phyloP scores from a whole-genome alignment of 2,888 invertebrate species.

The Bombylius discolor region DNA sequence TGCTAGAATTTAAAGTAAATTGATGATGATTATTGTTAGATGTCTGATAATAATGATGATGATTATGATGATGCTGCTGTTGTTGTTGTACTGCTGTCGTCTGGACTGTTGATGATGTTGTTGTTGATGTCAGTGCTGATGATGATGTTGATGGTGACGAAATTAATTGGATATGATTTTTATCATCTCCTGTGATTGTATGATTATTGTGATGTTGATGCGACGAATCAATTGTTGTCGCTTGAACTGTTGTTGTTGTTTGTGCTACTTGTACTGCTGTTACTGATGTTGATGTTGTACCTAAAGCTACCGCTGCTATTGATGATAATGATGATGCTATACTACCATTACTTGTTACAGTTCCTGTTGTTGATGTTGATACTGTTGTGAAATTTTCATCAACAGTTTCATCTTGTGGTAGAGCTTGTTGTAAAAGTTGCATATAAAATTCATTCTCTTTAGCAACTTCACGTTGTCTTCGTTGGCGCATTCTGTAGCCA shows the following conservation, averaged over 20 bases:
- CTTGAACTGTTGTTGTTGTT: slow-evolving; percentile 15
- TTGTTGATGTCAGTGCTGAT: slow-evolving; percentile 8
- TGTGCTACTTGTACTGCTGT: slow-evolving; percentile 12
- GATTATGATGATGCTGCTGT: neutral
- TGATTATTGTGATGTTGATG: slow-evolving; percentile 13
- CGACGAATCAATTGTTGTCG: slow-evolving; percentile 14
- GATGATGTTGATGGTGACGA: neutral
- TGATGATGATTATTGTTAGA: slow-evolving; percentile 16
- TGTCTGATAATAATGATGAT: slow-evolving; percentile 1
- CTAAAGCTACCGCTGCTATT: slow-evolving; percentile 10
- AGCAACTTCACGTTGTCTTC: slow-evolving; percentile 84
- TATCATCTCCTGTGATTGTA: slow-evolving; percentile 6
- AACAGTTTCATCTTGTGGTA: slow-evolving; percentile 48
- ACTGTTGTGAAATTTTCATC: slow-evolving; percentile 14
- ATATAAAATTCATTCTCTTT: slow-evolving; percentile 92
- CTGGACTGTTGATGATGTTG: neutral
- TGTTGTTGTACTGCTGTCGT: slow-evolving; percentile 14
- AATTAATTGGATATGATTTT: neutral
- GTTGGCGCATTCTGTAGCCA: slow-evolving; percentile 77
- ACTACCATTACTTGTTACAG: slow-evolving; percentile 6
- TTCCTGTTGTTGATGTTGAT: slow-evolving; percentile 12
- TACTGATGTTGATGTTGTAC: slow-evolving; percentile 10
- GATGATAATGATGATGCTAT: slow-evolving; percentile 1
- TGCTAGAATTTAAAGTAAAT: slow-evolving; percentile 18
- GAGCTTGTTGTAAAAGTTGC: slow-evolving; percentile 79